phyloP scores from a whole-genome alignment of 2,888 invertebrate genomes.

The Empis stercorea region DNA sequence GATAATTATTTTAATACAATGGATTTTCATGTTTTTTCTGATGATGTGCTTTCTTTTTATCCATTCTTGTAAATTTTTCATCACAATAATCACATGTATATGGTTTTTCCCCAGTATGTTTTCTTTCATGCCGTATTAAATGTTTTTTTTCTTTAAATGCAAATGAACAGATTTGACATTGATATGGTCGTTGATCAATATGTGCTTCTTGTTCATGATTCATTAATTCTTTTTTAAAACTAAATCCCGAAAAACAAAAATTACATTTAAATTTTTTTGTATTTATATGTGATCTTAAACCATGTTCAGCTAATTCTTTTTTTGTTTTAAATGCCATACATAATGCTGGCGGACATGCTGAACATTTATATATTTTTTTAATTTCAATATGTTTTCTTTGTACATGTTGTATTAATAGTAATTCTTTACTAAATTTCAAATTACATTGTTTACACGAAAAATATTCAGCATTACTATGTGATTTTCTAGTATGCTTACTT shows the following conservation, averaged over 20 bases:
- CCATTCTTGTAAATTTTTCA: not conserved
- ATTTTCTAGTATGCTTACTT: not conserved
- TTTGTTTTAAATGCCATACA: not conserved
- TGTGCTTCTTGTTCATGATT: not conserved
- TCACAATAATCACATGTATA: not conserved
- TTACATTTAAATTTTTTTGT: not conserved
- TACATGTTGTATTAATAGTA: not conserved
- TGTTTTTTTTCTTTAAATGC: not conserved
- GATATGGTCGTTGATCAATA: not conserved
- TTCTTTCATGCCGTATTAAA: not conserved
- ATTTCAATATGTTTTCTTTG: not conserved
- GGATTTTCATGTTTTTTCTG: constrained; percentile 25
- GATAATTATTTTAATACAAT: no score
- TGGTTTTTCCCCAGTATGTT: not conserved
- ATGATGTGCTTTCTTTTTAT: not conserved
- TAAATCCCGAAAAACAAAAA: not conserved
- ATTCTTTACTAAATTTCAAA: not conserved
- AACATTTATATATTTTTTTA: not conserved
- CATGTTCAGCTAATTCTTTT: not conserved
- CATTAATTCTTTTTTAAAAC: not conserved
- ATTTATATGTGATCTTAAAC: not conserved
- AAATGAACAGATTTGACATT: not conserved
- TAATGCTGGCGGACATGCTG: not conserved
- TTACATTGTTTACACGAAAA: not conserved
- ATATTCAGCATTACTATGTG: not conserved